phyloP scores from a whole-genome alignment of 1,140 invertebrate species.

The Papilio polytes region DNA sequence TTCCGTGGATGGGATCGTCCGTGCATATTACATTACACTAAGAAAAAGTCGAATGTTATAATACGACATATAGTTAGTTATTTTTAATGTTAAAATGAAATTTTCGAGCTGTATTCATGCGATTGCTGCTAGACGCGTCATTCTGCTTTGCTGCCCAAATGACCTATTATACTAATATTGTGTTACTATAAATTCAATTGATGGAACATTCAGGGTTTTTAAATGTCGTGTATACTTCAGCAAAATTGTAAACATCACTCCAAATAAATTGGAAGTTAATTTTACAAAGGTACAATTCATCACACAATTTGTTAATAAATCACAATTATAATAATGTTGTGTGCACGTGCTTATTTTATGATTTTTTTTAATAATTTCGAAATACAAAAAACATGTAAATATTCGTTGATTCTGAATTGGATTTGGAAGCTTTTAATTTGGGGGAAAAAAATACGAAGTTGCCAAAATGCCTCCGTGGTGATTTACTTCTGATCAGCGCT shows the following conservation, averaged over 20 bases:
- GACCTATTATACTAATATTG: too few species aligned
- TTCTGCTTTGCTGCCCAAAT: too few species aligned
- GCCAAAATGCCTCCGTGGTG: slow-evolving; percentile 54
- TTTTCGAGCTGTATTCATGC: too few species aligned
- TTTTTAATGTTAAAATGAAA: too few species aligned
- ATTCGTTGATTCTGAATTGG: slow-evolving; percentile 81
- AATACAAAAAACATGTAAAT: slow-evolving; percentile 78
- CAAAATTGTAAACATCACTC: slow-evolving; percentile 42
- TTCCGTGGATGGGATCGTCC: too few species aligned
- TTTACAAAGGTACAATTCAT: slow-evolving; percentile 43
- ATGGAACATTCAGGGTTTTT: background rate
- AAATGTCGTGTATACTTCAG: slow-evolving; percentile 43
- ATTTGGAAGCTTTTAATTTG: slow-evolving; percentile 74
- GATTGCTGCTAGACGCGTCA: too few species aligned
- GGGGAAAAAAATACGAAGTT: slow-evolving; percentile 59
- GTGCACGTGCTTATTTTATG: slow-evolving; percentile 56
- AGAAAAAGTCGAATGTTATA: too few species aligned
- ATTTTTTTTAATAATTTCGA: slow-evolving; percentile 53
- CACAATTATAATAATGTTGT: slow-evolving; percentile 58
- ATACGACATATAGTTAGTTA: too few species aligned
- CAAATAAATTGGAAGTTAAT: slow-evolving; percentile 41
- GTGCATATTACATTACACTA: too few species aligned
- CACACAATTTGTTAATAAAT: slow-evolving; percentile 53
- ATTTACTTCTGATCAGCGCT: slow-evolving; percentile 51
- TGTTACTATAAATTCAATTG: background rate